Evolutionary conservation across 1,140 invertebrate genomes (phyloP), one percentile per base, ranked within the genome.

Genomic region (Drosophila arawakana): DNA sequence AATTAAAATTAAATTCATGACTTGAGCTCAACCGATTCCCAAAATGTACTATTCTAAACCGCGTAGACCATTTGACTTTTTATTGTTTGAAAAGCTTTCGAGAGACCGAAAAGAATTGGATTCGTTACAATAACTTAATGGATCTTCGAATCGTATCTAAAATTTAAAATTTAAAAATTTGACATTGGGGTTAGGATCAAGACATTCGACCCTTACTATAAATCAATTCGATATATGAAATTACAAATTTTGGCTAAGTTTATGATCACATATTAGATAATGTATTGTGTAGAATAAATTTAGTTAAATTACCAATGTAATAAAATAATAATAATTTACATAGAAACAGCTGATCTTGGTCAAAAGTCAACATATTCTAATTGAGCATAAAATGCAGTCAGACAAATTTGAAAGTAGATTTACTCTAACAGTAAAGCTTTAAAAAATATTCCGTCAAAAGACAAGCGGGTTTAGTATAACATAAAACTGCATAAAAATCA

Each of bases 1-100:
- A 55, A 52, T n/a, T 13, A 35, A 7, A 4, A 55, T 39, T 4
- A 35, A 37, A 39, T 52, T 39, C 52, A 55, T 55, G 21, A 43
- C 25, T 49, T 47, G 2, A 34, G 11, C 44, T 61, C 52, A 11
- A 39, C 35, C 10, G 30, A 21, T 18, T 47, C 44, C n/a, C 13
- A 47, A 46, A 37, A 13, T 35, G 5, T 35, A 61, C 58, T 61
- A 46, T 9, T 44, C 57, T 10, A 46, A 59, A 1, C 11, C 7
- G 18, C 21, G 6, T 8, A 7, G 44, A 11, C n/a, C 57, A 34
- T 11, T 21, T 35, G 39, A 7, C 50, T 5, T 59, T 59, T 59
- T 44, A 59, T 59, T 34, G 25, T 4, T 11, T 11, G 30, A 30
- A 50, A 10, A 13, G 50, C 34, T 52, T 7, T 1, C 6, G 30